Evolutionary conservation across 2,888 invertebrate genomes (phyloP).

Genomic region (Ischnus inquisitorius): DNA sequence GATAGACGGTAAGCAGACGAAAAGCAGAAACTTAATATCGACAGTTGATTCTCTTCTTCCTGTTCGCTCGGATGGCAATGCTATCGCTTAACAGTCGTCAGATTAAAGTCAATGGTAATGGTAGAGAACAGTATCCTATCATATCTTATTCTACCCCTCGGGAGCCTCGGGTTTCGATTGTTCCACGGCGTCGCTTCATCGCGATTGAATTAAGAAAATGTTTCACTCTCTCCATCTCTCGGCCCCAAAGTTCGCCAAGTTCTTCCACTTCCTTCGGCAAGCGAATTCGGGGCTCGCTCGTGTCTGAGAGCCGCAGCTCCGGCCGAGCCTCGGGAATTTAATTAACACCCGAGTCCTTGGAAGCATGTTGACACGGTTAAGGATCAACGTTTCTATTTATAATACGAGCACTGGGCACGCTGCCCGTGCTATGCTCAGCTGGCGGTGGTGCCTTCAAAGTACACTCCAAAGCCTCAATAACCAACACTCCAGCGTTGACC

Average conservation of each 20-base stretch:
- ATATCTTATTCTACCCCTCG: no score
- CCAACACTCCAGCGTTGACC: background rate
- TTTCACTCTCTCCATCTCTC: background rate
- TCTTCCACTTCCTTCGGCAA: background rate
- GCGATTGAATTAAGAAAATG: no score
- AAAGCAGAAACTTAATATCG: no score
- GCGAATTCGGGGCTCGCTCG: background rate
- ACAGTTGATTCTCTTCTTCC: no score
- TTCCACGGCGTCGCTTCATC: no score
- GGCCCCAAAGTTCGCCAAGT: background rate
- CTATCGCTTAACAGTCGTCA: no score
- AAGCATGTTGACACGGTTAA: slow-evolving; percentile 21
- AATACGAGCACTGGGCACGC: slow-evolving; percentile 4
- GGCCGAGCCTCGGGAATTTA: slow-evolving; percentile 6
- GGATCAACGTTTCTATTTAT: slow-evolving; percentile 28
- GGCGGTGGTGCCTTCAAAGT: background rate
- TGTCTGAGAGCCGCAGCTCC: background rate
- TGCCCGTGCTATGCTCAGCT: background rate
- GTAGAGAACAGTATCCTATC: no score
- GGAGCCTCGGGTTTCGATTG: no score
- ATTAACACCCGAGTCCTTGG: slow-evolving; percentile 11
- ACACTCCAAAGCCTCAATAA: background rate
- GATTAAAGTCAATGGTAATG: no score
- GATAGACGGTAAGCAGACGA: no score
- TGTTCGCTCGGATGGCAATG: no score